Evolutionary conservation across 2,888 invertebrate species (phyloP).

Genomic region (Drosophila suboccidentalis): DNA sequence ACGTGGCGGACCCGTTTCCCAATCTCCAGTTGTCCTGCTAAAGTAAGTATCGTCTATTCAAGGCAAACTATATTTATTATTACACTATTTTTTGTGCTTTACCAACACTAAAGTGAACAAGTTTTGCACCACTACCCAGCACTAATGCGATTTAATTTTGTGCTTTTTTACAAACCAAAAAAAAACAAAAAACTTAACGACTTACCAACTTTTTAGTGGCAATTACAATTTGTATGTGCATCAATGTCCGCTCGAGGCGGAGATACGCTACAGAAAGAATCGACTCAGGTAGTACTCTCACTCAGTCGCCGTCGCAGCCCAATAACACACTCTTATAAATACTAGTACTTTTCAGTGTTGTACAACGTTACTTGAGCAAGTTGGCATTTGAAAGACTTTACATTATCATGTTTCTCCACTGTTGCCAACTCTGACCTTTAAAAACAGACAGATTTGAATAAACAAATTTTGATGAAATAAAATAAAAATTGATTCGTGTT

Average conservation of each 20-base stretch:
- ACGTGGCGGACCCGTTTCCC: slow-evolving; percentile 84
- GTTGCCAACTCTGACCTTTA: too few species aligned
- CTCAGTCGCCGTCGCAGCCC: slow-evolving; percentile 29
- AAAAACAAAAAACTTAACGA: slow-evolving; percentile 43
- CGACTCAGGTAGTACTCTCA: slow-evolving; percentile 84
- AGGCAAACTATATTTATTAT: background rate
- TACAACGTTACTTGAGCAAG: slow-evolving; percentile 13
- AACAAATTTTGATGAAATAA: too few species aligned
- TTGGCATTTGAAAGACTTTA: slow-evolving; percentile 9
- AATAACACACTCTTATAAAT: slow-evolving; percentile 22
- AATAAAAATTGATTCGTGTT: too few species aligned
- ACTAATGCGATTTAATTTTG: slow-evolving; percentile 72
- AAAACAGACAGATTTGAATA: too few species aligned
- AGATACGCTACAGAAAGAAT: slow-evolving; percentile 84
- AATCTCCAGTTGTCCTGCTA: slow-evolving; percentile 84
- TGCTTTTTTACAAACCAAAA: slow-evolving; percentile 59
- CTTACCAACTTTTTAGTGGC: slow-evolving; percentile 73
- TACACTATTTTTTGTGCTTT: slow-evolving; percentile 59
- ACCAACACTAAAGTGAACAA: slow-evolving; percentile 53
- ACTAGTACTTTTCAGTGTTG: slow-evolving; percentile 37
- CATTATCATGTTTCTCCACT: background rate
- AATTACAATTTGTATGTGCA: slow-evolving; percentile 85
- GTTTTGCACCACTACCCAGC: slow-evolving; percentile 40
- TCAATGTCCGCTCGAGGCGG: slow-evolving; percentile 86
- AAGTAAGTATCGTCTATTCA: slow-evolving; percentile 80